Percentiles rank a stretch among this genome's conserved stretches.
Evolutionary conservation across 2,888 invertebrate genomes (phyloP).

Genomic region (Drosophila basisetae): DNA sequence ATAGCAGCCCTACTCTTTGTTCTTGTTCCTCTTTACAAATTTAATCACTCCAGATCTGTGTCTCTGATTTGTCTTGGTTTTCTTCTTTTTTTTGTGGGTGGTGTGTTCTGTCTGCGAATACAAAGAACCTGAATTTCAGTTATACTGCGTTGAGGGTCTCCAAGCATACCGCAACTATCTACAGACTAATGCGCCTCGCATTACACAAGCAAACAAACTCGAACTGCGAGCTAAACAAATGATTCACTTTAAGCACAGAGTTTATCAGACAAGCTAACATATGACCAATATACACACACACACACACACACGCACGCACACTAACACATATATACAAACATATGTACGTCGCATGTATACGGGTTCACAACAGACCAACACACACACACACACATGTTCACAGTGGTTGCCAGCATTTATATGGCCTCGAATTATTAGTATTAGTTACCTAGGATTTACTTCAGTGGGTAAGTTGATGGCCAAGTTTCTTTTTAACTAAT

Average conservation of each 20-base stretch:
- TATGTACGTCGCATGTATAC: constrained; percentile 19
- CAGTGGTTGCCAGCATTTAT: constrained; percentile 33
- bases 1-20: constrained; percentile 9
- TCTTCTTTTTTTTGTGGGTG: constrained; percentile 31
- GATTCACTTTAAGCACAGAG: constrained; percentile 61
- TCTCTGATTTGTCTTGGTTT: neutral
- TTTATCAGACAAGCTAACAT: constrained; percentile 60
- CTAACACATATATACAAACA: neutral
- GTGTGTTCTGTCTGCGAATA: constrained; percentile 53
- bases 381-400: constrained; percentile 3
- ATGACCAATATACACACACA: constrained; percentile 47
- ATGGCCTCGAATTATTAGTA: constrained; percentile 58
- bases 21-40: neutral
- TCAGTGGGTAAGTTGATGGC: constrained; percentile 55
- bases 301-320: constrained; percentile 11
- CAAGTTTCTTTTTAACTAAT: constrained; percentile 57
- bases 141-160: constrained; percentile 13
- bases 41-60: neutral
- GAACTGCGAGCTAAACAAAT: constrained; percentile 64
- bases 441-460: constrained; percentile 68
- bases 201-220: constrained; percentile 61
- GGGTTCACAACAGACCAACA: constrained; percentile 10
- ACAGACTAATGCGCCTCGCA: constrained; percentile 43
- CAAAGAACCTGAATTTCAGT: constrained; percentile 39
- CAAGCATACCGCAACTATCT: constrained; percentile 50